Evolutionary conservation across 2,888 invertebrate species (phyloP), one percentile per base, ranked within the genome.

Genomic region (Tetragonula carbonaria): DNA sequence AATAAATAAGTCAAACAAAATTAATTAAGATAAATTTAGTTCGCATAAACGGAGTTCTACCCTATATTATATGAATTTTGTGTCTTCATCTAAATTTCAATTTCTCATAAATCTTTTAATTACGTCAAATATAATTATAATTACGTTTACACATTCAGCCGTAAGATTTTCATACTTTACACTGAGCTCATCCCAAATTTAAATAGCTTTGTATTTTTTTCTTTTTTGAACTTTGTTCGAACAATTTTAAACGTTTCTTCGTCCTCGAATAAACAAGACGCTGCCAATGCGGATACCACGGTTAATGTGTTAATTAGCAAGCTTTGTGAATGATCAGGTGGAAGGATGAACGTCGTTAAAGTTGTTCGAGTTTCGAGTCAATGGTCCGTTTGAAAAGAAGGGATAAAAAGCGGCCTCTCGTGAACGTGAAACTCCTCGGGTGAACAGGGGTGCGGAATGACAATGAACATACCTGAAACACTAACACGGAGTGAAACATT

Each of bases 351-450:
- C 65, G 71, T 80, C 74, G 45, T 67, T 77, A 65, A 51, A 73
- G 78, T 66, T 80, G 73, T 70, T 68, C 70, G 80, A 87, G 76
- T 87, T 81, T 84, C 72, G 80, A 45, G 45, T 85, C 68, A 80
- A 86, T 55, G 72, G 62, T 57, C 3, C 45, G 77, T 78, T 80
- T 73, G 65, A 78, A 84, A 80, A 68, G 33, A 63, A 57, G 51
- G 80, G 23, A 68, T 51, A 28, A 84, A 81, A 75, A 51, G 45
- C 23, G 38, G 14, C 45, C 66, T 53, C 74, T 66, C 62, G 65
- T 65, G 38, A 53, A 77, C 33, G 65, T n/a, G 68, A 78, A 65
- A 74, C 63, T 68, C 70, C 72, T 79, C 82, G 33, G 78, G 66
- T 67, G 71, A 75, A 71, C 50, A 67, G 72, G 53, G 67, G 55